Evolutionary conservation across 2,888 invertebrate genomes (phyloP).

Genomic region (Seladonia tumulorum): DNA sequence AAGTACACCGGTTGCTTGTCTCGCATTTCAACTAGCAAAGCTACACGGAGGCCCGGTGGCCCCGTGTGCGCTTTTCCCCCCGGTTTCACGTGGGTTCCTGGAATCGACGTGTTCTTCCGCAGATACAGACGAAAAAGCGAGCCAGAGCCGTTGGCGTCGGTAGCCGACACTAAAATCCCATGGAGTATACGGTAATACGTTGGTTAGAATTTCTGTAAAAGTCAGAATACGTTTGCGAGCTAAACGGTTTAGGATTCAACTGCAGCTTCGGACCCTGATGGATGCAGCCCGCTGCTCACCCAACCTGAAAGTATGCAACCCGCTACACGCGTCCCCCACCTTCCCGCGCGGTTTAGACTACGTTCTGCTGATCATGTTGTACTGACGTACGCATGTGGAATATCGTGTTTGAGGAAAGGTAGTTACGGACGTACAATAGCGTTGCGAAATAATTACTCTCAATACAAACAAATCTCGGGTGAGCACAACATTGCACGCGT

Average conservation of each 20-base stretch:
- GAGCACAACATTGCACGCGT: not conserved
- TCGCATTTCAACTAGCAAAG: constrained; percentile 67
- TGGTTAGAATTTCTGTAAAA: not conserved
- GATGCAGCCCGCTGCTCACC: not conserved
- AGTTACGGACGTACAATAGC: not conserved
- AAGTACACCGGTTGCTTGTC: constrained; percentile 58
- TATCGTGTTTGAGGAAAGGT: not conserved
- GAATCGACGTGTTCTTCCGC: not conserved
- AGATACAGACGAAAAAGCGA: not conserved
- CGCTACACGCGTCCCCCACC: not conserved
- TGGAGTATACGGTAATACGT: not conserved
- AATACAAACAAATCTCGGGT: not conserved
- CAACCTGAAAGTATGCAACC: not conserved
- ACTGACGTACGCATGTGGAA: not conserved
- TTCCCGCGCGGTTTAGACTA: not conserved
- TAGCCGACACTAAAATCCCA: not conserved
- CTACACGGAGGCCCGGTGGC: not conserved
- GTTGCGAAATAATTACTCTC: not conserved
- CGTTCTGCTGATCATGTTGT: not conserved
- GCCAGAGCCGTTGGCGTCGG: not conserved
- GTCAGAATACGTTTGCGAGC: not conserved
- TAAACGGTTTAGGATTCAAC: not conserved
- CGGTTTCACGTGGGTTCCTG: not conserved
- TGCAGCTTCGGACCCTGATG: not conserved
- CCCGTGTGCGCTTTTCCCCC: not conserved